Conservation (phyloP, 2,113 vertebrate genomes). For the Hydrolagus affinis region DNA sequence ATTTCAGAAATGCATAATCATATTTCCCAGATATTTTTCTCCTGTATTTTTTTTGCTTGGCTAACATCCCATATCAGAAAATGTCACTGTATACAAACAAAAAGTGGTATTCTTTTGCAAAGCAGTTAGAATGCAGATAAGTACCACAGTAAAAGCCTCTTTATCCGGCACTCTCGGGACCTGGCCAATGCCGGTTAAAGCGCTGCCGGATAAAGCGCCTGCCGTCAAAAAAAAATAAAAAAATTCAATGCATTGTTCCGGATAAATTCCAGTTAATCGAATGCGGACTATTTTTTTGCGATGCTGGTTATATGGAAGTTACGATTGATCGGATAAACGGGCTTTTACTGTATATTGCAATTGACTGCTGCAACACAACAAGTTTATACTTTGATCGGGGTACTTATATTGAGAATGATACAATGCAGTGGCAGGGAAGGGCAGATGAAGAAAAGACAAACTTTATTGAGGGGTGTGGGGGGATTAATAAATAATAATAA, state of each 20-base stretch:
- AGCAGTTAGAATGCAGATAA: constrained; percentile 5
- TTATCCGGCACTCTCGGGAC: too few relatives aligned
- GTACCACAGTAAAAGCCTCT: too few relatives aligned
- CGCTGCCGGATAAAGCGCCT: too few relatives aligned
- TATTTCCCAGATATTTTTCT: neutral
- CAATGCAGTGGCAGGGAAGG: too few relatives aligned
- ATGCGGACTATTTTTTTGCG: too few relatives aligned
- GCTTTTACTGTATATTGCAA: neutral
- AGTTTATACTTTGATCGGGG: neutral
- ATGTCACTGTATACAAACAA: constrained; percentile 20
- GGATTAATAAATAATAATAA: neutral
- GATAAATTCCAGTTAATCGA: too few relatives aligned
- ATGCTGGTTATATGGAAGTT: too few relatives aligned
- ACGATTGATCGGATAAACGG: too few relatives aligned
- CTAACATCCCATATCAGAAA: neutral
- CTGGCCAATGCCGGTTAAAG: too few relatives aligned
- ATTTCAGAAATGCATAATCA: neutral
- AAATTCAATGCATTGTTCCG: too few relatives aligned
- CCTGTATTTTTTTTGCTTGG: neutral
- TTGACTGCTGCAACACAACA: neutral
- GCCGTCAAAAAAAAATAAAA: too few relatives aligned
- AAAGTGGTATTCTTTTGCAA: neutral
- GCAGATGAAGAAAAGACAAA: neutral
- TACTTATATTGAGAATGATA: neutral
- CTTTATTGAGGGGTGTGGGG: neutral